These are phyloP conservation scores for Sycophaga agraensis DNA, from an alignment of 1,140 invertebrate genomes.

Conservation along the genomic window DNA sequence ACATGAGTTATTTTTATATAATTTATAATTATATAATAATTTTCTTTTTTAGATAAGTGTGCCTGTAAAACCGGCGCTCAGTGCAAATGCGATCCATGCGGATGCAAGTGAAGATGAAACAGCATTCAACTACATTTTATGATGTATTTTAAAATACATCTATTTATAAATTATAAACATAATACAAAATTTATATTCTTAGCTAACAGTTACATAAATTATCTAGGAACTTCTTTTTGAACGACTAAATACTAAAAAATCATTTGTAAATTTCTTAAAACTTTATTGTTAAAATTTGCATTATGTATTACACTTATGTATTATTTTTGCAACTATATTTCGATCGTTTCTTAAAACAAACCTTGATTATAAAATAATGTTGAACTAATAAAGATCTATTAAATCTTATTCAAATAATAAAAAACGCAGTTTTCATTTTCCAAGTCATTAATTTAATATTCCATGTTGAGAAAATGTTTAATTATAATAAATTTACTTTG, in stretches of 20 bases:
- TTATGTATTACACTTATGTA: background rate
- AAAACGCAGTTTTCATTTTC: background rate
- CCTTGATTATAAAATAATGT: background rate
- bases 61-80: constrained; percentile 36
- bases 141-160: too few relatives aligned
- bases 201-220: too few relatives aligned
- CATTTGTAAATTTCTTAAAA: background rate
- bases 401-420: background rate
- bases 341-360: background rate
- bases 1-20: background rate
- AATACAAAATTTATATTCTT: too few relatives aligned
- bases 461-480: background rate
- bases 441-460: background rate
- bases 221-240: too few relatives aligned
- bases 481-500: background rate
- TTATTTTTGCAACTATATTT: background rate
- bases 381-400: background rate
- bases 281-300: background rate
- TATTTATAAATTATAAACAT: too few relatives aligned
- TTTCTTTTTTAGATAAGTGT: constrained; percentile 37
- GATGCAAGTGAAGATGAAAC: constrained; percentile 10
- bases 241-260: background rate
- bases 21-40: background rate
- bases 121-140: background rate
- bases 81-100: constrained; percentile 31